Evolutionary conservation across 2,888 invertebrate species (phyloP).

Genomic region (Patella caerulea): DNA sequence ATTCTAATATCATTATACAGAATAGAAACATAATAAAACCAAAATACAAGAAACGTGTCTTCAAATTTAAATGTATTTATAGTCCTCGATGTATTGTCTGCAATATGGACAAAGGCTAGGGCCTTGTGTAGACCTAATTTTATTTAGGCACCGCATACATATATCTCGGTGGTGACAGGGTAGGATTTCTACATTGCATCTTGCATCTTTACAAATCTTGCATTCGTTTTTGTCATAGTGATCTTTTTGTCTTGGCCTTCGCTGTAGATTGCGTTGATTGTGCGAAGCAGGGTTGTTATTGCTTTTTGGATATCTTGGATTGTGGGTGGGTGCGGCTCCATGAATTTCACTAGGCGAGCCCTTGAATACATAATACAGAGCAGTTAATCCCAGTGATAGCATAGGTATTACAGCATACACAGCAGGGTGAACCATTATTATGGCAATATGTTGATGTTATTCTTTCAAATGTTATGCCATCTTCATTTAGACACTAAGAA

Average conservation of each 20-base stretch:
- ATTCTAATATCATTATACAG: too few species aligned
- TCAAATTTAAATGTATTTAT: background rate
- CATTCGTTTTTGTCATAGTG: conserved; percentile 13
- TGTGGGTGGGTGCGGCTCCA: background rate
- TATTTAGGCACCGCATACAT: conserved; percentile 19
- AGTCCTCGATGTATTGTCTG: conserved; percentile 18
- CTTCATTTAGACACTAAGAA: too few species aligned
- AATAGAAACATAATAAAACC: too few species aligned
- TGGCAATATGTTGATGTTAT: background rate
- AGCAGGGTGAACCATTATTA: background rate
- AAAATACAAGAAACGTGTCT: too few species aligned
- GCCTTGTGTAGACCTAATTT: conserved; percentile 16
- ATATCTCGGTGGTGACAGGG: conserved; percentile 20
- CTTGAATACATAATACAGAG: background rate
- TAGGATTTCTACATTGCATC: conserved; percentile 13
- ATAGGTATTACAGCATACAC: background rate
- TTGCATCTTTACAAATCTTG: conserved; percentile 15
- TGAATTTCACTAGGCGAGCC: background rate
- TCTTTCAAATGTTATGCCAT: too few species aligned
- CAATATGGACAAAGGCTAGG: conserved; percentile 22
- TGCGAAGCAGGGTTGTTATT: background rate
- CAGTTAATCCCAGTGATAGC: background rate
- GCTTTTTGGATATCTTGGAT: background rate
- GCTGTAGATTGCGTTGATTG: background rate
- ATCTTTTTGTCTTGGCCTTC: background rate